phyloP scores from a whole-genome alignment of 2,797 vertebrate genomes.

The Rhabdophis nuchalis region DNA sequence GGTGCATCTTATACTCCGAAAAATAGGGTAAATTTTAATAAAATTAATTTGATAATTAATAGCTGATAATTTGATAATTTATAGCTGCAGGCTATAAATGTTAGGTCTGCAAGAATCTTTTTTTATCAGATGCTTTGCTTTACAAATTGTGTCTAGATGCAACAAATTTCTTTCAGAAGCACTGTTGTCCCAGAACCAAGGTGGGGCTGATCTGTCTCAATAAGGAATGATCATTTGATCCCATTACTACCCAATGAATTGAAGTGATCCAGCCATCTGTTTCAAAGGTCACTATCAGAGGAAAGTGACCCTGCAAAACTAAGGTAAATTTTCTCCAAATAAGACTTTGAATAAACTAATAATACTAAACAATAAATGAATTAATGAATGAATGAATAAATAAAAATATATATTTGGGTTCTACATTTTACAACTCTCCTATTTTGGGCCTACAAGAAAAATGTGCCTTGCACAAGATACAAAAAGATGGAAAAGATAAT shows the following conservation, averaged over 20 bases:
- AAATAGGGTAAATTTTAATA: not conserved
- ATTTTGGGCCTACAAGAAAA: not conserved
- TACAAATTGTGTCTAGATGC: not conserved
- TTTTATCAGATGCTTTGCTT: not conserved
- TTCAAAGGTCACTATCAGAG: not conserved
- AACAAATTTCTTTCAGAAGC: not conserved
- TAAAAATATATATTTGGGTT: not conserved
- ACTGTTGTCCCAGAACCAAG: not conserved
- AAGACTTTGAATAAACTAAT: not conserved
- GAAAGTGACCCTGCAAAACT: not conserved
- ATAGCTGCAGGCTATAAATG: not conserved
- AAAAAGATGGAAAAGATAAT: not conserved
- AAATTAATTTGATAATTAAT: constrained; percentile 12
- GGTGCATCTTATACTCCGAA: too few species aligned
- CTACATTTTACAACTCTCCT: not conserved
- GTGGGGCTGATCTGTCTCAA: not conserved
- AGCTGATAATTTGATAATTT: too few species aligned
- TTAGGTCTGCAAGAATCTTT: not conserved
- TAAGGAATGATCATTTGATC: not conserved
- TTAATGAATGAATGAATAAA: too few species aligned
- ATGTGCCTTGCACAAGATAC: not conserved
- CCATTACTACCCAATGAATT: not conserved
- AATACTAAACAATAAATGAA: too few species aligned
- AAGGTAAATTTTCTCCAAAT: not conserved
- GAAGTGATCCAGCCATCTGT: not conserved